These are phyloP conservation scores for Epizoanthus illoricatus DNA, from an alignment of 92 coral and sea anemone genomes.

Conservation along the genomic window DNA sequence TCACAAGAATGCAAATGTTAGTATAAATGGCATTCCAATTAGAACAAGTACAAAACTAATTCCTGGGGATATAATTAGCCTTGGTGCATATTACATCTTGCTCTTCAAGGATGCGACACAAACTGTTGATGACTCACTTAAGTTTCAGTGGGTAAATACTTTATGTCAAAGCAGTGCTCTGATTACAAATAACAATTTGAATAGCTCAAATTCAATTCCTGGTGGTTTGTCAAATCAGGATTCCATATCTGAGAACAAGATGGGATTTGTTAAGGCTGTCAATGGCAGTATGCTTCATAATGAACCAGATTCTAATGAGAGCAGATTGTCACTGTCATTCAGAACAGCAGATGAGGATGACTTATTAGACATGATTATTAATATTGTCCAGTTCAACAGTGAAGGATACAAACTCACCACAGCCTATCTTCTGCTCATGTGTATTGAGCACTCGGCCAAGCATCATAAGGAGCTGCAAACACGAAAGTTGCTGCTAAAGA, in stretches of 20 bases:
- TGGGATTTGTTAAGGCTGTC: conserved; percentile 39
- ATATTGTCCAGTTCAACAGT: conserved; percentile 58
- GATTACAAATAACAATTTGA: conserved; percentile 7
- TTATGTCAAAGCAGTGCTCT: conserved; percentile 58
- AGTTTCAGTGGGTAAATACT: conserved; percentile 78
- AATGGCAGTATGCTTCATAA: conserved; percentile 10
- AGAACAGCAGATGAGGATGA: conserved; percentile 78
- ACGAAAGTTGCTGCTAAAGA: conserved; percentile 80
- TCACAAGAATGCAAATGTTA: conserved; percentile 62
- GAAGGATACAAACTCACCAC: conserved; percentile 85
- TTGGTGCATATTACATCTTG: conserved; percentile 84
- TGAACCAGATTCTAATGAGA: conserved; percentile 19
- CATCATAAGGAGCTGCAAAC: conserved; percentile 82
- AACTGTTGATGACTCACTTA: conserved; percentile 68
- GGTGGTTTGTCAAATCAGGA: conserved; percentile 2
- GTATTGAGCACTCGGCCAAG: conserved; percentile 86
- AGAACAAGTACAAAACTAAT: conserved; percentile 50
- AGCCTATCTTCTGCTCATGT: conserved; percentile 78
- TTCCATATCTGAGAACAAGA: conserved; percentile 24
- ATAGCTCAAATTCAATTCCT: background rate
- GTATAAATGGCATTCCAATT: conserved; percentile 70
- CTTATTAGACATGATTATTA: conserved; percentile 72
- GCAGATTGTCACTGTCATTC: conserved; percentile 65
- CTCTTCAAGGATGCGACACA: conserved; percentile 94
- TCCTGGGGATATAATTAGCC: conserved; percentile 87